Base-by-base conservation (phyloP, 2,113 vertebrate species). In the Semnopithecus entellus region DNA sequence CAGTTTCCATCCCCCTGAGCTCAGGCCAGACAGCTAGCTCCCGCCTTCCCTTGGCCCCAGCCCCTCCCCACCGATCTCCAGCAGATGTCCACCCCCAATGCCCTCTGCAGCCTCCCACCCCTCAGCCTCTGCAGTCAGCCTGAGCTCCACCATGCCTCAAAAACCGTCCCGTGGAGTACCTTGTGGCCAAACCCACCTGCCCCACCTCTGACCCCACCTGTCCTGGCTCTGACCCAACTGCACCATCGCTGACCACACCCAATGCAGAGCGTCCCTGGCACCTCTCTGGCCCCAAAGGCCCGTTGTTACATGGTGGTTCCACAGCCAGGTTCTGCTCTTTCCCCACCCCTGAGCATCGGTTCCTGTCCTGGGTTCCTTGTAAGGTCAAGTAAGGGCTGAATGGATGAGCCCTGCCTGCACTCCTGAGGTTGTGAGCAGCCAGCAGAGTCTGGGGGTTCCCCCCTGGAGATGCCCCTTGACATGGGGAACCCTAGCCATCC, bases 1-100 rank as follows among this genome's bases (percentile, higher is more conserved):
- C 70, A 43, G 10, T 23, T 8, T 8, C 72, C 38, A 73, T 13
- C 38, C 11, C 38, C n/a, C n/a, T 3, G 1, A 16, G 30, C 17
- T 20, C 16, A 22, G 38, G 22, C 18, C 30, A 0, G 35, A 32
- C 72, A 6, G 70, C 22, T 11, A 22, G 14, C 38, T 18, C 20
- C 70, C 0, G 4, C 38, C 72, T 40, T 43, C n/a, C 9, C 72
- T 40, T 2, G 6, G 35, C 35, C 35, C 50, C 9, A 2, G 18
- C 4, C 20, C 20, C 20, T 40, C 38, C 17, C n/a, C 10, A 20
- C 38, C 72, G 10, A 43, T 13, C 72, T 40, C 38, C 38, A 25
- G 9, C 38, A 6, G 0, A 8, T 5, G 3, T 38, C 40, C 9
- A 57, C 5, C 11, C 45, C 45, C 30, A 35, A 1, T 18, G 75